Percentiles rank a stretch among this genome's conserved stretches.
Conservation (phyloP, 30 jellyfish, hydroid and myxozoan species). For the Hydractinia echinata region DNA sequence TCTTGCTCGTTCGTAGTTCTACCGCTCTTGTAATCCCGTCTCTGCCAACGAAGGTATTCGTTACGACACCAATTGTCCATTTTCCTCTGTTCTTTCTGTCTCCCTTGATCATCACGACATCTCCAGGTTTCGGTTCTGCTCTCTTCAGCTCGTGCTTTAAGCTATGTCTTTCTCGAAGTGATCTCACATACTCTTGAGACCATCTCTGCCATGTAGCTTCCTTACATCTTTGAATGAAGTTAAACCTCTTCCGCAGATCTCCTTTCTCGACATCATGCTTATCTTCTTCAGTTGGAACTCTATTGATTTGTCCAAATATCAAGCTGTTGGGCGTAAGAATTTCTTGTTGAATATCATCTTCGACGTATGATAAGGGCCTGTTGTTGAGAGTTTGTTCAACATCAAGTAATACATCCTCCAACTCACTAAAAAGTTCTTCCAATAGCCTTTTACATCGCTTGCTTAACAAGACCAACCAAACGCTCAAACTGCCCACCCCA, state of each 20-base stretch:
- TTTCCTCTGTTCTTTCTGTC: constrained; percentile 50
- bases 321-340: constrained; percentile 46
- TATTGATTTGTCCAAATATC: constrained; percentile 40
- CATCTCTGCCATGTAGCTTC: constrained; percentile 57
- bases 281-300: constrained; percentile 37
- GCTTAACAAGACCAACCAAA: constrained; percentile 54
- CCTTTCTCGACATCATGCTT: constrained; percentile 29
- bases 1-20: constrained; percentile 39
- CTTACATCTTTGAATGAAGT: constrained; percentile 41
- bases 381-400: constrained; percentile 50
- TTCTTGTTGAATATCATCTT: constrained; percentile 53
- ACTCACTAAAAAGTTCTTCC: constrained; percentile 52
- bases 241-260: constrained; percentile 51
- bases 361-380: constrained; percentile 59
- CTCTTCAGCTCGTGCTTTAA: constrained; percentile 16
- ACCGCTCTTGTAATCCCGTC: constrained; percentile 68
- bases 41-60: constrained; percentile 21
- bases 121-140: constrained; percentile 30
- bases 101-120: constrained; percentile 52
- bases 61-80: constrained; percentile 47
- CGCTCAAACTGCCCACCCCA: constrained; percentile 78
- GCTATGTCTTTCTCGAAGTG: constrained; percentile 55
- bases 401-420: constrained; percentile 42
- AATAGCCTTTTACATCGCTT: constrained; percentile 39
- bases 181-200: constrained; percentile 40